Base-by-base conservation (phyloP, 2,888 invertebrate species). In the Chironomus tentans region DNA sequence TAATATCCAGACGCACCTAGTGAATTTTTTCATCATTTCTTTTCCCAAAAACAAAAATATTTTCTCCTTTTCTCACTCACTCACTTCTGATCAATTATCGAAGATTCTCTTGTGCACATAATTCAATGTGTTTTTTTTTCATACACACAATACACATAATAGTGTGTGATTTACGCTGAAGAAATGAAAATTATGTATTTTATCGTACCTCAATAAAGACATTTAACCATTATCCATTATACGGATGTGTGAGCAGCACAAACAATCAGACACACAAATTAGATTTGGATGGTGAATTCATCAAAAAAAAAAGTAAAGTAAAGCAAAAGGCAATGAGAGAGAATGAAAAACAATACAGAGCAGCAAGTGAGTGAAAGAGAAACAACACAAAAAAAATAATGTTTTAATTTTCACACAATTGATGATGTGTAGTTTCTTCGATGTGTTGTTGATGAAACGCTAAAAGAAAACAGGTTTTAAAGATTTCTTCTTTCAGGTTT, bases 391-490 rank as follows among this genome's bases (percentile, higher is more conserved):
- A 72, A 15, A 72, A 72, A 72, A 72, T 72, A 72, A 72, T 72
- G 72, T 72, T 72, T 72, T 72, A 72, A 72, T 72, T 72, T 72
- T 72, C 72, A 72, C 72, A 62, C 72, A 72, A 72, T 72, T 61
- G 62, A 72, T 72, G 71, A 71, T 71, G 71, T 71, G 71, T 71
- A 18, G 56, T 56, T 56, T 18, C 65, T 61, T 72, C 72, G 46
- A 61, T 72, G 72, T 56, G 50, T 65, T 61, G 70, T 70, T 56
- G 56, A 56, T 56, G 56, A 56, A 21, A 38, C 68, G 68, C 46
- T 38, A 7, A 13, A 7, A 15, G 56, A 48, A 71, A 72, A 72
- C 72, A 72, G 72, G 72, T 72, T 72, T 72, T 38, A 24, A 65
- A 62, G 12, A 65, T 65, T 24, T 65, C 21, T 65, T 65, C 65